phyloP scores from a whole-genome alignment of 2,113 vertebrate species.

The Marcusenius ussheri region DNA sequence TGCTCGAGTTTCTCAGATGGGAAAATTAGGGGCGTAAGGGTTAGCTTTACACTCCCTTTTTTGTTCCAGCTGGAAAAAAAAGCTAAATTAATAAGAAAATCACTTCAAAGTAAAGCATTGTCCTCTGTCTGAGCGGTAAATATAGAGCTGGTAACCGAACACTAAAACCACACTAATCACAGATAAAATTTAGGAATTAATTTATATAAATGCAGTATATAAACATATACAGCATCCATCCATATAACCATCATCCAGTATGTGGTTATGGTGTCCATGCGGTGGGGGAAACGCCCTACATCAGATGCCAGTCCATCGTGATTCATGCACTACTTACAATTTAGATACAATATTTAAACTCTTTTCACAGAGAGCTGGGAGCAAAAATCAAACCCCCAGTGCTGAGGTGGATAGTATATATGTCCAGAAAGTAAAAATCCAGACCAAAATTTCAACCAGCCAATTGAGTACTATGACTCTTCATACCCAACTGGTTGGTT shows the following conservation, averaged over 20 bases:
- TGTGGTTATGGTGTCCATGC: not conserved
- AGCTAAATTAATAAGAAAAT: constrained; percentile 57
- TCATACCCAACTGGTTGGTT: not conserved
- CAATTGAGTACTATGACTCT: not conserved
- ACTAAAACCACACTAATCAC: not conserved
- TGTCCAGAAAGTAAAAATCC: not conserved
- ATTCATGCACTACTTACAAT: not conserved
- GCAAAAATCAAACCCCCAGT: not conserved
- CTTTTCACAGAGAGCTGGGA: not conserved
- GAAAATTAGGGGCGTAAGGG: constrained; percentile 43
- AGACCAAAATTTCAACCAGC: not conserved
- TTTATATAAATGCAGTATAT: not conserved
- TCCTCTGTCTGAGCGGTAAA: constrained; percentile 30
- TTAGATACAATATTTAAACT: not conserved
- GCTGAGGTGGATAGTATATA: not conserved
- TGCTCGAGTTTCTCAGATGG: constrained; percentile 33
- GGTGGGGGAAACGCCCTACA: not conserved
- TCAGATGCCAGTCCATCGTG: not conserved
- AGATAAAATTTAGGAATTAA: not conserved
- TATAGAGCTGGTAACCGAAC: not conserved
- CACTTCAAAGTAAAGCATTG: constrained; percentile 43
- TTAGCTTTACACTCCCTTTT: constrained; percentile 34
- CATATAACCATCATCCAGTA: not conserved
- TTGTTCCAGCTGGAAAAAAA: constrained; percentile 43
- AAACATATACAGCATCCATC: not conserved